Evolutionary conservation across 2,113 vertebrate genomes (phyloP).

Genomic region (Gambusia affinis): DNA sequence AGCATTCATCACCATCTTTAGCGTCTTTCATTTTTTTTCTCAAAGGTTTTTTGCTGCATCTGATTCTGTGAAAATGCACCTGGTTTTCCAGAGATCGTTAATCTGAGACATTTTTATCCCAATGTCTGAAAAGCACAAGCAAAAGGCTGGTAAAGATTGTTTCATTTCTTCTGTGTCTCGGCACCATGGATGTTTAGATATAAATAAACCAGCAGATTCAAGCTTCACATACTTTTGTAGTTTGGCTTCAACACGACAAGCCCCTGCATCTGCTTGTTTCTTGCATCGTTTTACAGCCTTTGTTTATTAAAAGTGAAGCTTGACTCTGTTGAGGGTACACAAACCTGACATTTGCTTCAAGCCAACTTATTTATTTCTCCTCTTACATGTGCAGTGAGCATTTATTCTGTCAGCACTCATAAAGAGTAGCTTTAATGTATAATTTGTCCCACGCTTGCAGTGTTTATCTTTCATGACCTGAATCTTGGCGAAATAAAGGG

Average conservation of each 20-base stretch:
- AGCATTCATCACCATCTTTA: too few species aligned
- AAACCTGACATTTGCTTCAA: constrained; percentile 34
- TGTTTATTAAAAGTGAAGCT: constrained; percentile 66
- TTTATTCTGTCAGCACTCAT: constrained; percentile 46
- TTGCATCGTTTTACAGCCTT: neutral
- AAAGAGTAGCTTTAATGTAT: constrained; percentile 55
- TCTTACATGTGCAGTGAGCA: constrained; percentile 44
- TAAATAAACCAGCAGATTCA: neutral
- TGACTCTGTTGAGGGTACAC: constrained; percentile 22
- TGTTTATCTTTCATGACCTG: constrained; percentile 51
- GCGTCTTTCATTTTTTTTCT: too few species aligned
- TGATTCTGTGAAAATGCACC: too few species aligned
- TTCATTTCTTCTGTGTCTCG: neutral
- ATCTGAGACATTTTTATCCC: neutral
- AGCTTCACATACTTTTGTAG: neutral
- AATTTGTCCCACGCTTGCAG: constrained; percentile 40
- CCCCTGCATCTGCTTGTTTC: neutral
- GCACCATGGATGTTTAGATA: neutral
- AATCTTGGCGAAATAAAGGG: constrained; percentile 43
- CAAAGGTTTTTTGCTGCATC: too few species aligned
- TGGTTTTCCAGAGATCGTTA: too few species aligned
- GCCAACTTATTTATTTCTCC: constrained; percentile 44
- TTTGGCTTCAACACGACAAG: neutral
- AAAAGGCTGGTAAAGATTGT: neutral
- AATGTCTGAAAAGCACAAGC: neutral